Evolutionary conservation across 2,113 vertebrate species (phyloP).

Genomic region (Synodontis membranacea): DNA sequence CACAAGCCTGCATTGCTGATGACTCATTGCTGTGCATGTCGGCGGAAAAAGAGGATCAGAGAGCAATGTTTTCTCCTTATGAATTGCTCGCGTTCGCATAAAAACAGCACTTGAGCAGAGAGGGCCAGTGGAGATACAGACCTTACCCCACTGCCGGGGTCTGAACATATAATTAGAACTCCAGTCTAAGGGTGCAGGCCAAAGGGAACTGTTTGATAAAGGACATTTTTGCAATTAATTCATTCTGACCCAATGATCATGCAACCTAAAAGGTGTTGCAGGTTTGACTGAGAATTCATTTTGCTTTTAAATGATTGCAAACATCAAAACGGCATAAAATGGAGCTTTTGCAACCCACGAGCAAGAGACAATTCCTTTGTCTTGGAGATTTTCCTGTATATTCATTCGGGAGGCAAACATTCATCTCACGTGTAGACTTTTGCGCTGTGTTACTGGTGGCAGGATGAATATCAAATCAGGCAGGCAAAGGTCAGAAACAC

Average conservation of each 20-base stretch:
- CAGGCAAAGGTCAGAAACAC: background rate
- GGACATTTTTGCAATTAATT: background rate
- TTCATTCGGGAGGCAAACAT: background rate
- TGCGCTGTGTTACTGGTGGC: background rate
- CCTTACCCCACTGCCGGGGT: background rate
- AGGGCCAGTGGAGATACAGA: constrained; percentile 4
- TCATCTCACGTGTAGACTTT: background rate
- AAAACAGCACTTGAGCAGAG: constrained; percentile 11
- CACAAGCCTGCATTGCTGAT: constrained; percentile 14
- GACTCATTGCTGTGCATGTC: constrained; percentile 35
- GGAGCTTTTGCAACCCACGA: background rate
- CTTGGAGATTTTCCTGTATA: background rate
- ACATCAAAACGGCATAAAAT: background rate
- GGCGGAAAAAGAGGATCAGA: constrained; percentile 8
- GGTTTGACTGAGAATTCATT: background rate
- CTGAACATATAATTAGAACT: constrained; percentile 4
- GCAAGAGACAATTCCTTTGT: background rate
- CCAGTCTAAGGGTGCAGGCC: background rate
- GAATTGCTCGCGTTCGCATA: constrained; percentile 32
- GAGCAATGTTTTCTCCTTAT: constrained; percentile 17
- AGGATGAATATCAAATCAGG: background rate
- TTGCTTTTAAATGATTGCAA: background rate
- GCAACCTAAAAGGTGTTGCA: background rate
- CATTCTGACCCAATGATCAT: background rate
- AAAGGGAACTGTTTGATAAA: background rate